A percentile compares a stretch with the other conserved stretches of the same genome.
These are phyloP conservation scores for Xestia ashworthii DNA, from an alignment of 2,888 invertebrate genomes.

Conservation along the genomic window DNA sequence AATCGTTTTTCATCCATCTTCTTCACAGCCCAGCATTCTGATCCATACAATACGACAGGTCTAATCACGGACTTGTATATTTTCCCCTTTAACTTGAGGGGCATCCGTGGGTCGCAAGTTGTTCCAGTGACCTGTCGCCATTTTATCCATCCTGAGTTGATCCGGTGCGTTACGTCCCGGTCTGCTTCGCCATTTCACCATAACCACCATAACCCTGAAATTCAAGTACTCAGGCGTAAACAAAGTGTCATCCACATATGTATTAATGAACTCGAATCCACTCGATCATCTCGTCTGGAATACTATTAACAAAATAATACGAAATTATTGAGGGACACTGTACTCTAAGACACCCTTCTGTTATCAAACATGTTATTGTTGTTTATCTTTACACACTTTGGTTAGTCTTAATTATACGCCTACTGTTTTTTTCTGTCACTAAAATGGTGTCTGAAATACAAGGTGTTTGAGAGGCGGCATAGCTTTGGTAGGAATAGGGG, in stretches of 20 bases:
- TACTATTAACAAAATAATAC: constrained; percentile 3
- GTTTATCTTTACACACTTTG: neutral
- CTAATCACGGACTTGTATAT: too few relatives aligned
- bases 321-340: neutral
- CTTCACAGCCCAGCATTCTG: too few relatives aligned
- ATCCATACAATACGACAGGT: too few relatives aligned
- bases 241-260: neutral
- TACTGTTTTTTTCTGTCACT: neutral
- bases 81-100: too few relatives aligned
- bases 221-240: neutral
- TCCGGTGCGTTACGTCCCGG: too few relatives aligned
- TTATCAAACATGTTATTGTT: neutral
- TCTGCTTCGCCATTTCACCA: too few relatives aligned
- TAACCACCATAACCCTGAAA: neutral
- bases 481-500: neutral
- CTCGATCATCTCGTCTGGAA: neutral
- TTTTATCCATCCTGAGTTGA: too few relatives aligned
- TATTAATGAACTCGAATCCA: neutral
- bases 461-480: neutral
- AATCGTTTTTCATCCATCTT: too few relatives aligned
- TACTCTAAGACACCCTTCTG: neutral
- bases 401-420: too few relatives aligned
- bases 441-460: neutral
- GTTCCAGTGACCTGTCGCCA: too few relatives aligned
- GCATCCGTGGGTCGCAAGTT: too few relatives aligned